Evolutionary conservation across 2,113 vertebrate genomes (phyloP), one percentile per base, ranked within the genome.

Genomic region (Osmerus mordax): DNA sequence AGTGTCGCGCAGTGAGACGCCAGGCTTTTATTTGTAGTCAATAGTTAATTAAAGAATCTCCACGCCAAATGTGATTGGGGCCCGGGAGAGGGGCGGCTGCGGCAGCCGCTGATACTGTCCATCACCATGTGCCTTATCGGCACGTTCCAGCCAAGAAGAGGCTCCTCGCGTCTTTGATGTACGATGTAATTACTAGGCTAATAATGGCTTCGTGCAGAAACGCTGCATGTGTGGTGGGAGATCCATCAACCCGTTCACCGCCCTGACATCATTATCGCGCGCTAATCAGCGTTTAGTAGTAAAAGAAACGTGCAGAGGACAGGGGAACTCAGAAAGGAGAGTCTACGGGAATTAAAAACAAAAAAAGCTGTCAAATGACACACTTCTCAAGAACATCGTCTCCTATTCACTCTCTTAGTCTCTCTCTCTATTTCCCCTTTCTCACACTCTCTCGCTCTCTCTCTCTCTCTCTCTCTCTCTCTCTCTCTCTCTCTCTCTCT

Each of bases 171-270:
- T 82, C 80, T 47, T 83, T 91, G 89, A 91, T 91, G 84, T 89
- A 91, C 78, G 89, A 91, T 64, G 88, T 87, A 91, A 91, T 91
- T 91, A 91, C 87, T 71, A 73, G 85, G 82, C 86, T 88, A 91
- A 91, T 91, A 89, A 91, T 86, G 85, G 81, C 36, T 85, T 86
- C 85, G 85, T 81, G 82, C 84, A 36, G 78, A 85, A 87, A 88
- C 87, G 82, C 77, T 25, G 73, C 64, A 69, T 67, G 72, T 47
- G 81, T 32, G 72, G 69, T 66, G 79, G 80, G 56, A 72, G 59
- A 77, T 72, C 76, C 75, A 81, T 84, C 83, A 81, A 67, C 64
- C 69, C 56, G 55, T 61, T 36, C 29, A 55, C 70, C 75, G 72
- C 67, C 73, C 69, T 83, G 80, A 86, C 82, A 85, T 83, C 78